Evolutionary conservation across 2,888 invertebrate genomes (phyloP).

Genomic region (Hyppa rectilinea): DNA sequence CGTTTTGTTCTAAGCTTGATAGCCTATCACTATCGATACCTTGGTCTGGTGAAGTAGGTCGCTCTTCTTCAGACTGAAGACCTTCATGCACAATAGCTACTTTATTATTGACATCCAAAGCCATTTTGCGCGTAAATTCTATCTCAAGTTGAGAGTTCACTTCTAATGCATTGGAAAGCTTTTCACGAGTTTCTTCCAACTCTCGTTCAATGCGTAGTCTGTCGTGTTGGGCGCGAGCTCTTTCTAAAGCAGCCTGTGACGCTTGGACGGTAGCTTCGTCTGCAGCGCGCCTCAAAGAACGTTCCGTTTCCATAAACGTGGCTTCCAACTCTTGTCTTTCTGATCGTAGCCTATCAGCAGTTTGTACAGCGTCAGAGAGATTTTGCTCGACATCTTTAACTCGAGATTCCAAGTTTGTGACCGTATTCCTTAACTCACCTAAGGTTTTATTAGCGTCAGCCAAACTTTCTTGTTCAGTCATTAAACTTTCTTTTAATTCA

Average conservation of each 20-base stretch:
- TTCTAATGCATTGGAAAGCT: slow-evolving; percentile 80
- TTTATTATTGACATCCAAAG: slow-evolving; percentile 77
- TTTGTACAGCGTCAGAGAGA: slow-evolving; percentile 74
- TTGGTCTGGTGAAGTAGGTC: slow-evolving; percentile 94
- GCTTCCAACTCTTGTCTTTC: slow-evolving; percentile 85
- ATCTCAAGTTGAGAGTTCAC: slow-evolving; percentile 83
- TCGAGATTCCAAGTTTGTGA: slow-evolving; percentile 74
- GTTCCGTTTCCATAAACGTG: slow-evolving; percentile 87
- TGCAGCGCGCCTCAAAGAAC: slow-evolving; percentile 92
- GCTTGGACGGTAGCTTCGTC: slow-evolving; percentile 94
- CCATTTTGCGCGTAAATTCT: slow-evolving; percentile 86
- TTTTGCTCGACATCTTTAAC: slow-evolving; percentile 81
- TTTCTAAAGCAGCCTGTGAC: slow-evolving; percentile 93
- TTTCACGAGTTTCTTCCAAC: slow-evolving; percentile 90
- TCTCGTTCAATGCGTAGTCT: slow-evolving; percentile 92
- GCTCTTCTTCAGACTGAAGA: slow-evolving; percentile 82
- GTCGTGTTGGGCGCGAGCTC: slow-evolving; percentile 93
- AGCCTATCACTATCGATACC: slow-evolving; percentile 96
- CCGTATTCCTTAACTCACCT: slow-evolving; percentile 74
- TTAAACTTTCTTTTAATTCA: slow-evolving; percentile 74
- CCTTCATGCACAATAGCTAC: slow-evolving; percentile 77
- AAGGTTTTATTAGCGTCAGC: slow-evolving; percentile 76
- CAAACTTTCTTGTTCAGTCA: slow-evolving; percentile 72
- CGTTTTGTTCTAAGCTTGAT: slow-evolving; percentile 92
- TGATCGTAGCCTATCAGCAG: slow-evolving; percentile 77